Evolutionary conservation across 2,113 vertebrate genomes (phyloP).

Genomic region (Cyprinodon variegatus): DNA sequence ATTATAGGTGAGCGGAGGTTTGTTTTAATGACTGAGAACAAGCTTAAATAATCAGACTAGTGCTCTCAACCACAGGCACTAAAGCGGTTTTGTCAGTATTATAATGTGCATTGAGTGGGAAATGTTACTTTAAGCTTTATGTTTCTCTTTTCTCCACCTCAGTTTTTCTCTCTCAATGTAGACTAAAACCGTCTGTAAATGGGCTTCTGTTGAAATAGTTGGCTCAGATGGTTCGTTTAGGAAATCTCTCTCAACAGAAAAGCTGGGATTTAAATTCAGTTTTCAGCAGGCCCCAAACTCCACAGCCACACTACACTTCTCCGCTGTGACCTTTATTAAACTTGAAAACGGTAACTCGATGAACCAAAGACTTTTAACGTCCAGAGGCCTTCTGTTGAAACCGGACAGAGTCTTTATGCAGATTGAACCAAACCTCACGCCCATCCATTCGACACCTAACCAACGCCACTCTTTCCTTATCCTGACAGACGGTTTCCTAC

Average conservation of each 20-base stretch:
- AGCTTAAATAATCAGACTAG: constrained; percentile 40
- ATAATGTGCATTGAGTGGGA: constrained; percentile 71
- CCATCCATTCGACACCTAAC: constrained; percentile 18
- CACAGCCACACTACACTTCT: constrained; percentile 40
- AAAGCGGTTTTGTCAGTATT: constrained; percentile 72
- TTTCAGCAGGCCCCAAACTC: constrained; percentile 23
- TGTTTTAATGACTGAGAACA: constrained; percentile 45
- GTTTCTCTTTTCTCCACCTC: constrained; percentile 32
- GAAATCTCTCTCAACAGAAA: background rate
- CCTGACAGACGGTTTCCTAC: constrained; percentile 62
- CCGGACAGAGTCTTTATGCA: constrained; percentile 31
- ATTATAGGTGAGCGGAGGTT: constrained; percentile 55
- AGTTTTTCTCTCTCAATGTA: constrained; percentile 20
- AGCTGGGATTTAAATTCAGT: background rate
- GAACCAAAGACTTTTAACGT: constrained; percentile 74
- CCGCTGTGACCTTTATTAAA: constrained; percentile 48
- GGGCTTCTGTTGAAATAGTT: background rate
- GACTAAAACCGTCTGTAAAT: constrained; percentile 55
- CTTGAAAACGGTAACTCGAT: constrained; percentile 59
- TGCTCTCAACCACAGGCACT: constrained; percentile 45
- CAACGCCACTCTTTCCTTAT: constrained; percentile 26
- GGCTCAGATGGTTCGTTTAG: background rate
- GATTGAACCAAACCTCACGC: constrained; percentile 12
- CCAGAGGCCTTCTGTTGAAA: constrained; percentile 72
- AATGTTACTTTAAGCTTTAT: constrained; percentile 72